Evolutionary conservation across 1,140 invertebrate genomes (phyloP), one percentile per base, ranked within the genome.

Genomic region (Aporrectodea caliginosa): DNA sequence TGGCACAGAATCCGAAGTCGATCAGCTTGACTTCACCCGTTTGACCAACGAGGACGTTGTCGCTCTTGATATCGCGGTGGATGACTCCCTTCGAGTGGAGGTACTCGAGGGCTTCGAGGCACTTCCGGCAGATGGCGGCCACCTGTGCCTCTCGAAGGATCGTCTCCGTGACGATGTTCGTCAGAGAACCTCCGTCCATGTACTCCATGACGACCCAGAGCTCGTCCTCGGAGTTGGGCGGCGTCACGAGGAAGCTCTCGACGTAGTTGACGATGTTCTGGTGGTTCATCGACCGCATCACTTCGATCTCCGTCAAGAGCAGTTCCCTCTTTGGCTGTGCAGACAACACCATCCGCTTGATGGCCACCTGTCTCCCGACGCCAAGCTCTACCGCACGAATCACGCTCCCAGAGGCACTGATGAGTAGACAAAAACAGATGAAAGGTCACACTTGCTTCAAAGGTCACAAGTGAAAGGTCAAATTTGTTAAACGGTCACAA

Each of bases 241-340:
- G 95, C 31, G 93, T 93, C 72, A 99, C 95, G 70, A 85, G 91
- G 90, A 98, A 99, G 87, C 87, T 86, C 89, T 99, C 97, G 78
- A 99, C 89, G 89, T 98, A 90, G 85, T 90, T 90, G 33, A 90
- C 90, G 77, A 90, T 87, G 80, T 90, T 90, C 1, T n/a, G 58
- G 68, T 78, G 77, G 1, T 71, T 31, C 16, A 78, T 30, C 16
- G 81, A 80, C 80, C 86, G 86, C 85, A 89, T 88, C 27, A 89
- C 88, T 80, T 88, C 88, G 68, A 90, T 90, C 82, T 90, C 90
- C 27, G 89, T 90, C 70, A 90, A 86, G 69, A 90, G 86, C 34
- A 90, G 84, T 82, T 90, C 90, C 78, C 90, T 90, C 81, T 90
- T 90, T 0, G 89, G 89, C 80, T 90, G 90, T 78, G 87, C 87